These are phyloP conservation scores for Antheraea mylitta DNA, from an alignment of 1,140 invertebrate genomes.

Conservation along the genomic window DNA sequence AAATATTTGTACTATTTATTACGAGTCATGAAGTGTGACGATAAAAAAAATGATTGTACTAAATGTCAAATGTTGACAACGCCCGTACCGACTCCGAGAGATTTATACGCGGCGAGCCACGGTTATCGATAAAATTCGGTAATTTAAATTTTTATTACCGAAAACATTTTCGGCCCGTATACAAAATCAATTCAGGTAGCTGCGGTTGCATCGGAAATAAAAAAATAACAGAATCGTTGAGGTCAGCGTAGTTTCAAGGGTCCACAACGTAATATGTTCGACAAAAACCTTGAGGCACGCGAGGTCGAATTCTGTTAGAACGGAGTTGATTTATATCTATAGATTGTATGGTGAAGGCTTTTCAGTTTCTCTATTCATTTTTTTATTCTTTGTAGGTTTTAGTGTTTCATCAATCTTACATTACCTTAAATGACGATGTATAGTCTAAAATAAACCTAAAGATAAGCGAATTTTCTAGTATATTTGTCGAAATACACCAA, in stretches of 20 bases:
- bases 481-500: too few species aligned
- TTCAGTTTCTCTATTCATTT: too few species aligned
- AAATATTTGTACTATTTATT: background rate
- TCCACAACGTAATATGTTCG: background rate
- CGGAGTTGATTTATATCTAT: too few species aligned
- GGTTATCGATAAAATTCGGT: slow-evolving; percentile 11
- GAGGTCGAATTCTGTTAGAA: background rate
- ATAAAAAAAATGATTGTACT: background rate
- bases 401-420: too few species aligned
- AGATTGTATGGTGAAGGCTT: too few species aligned
- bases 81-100: slow-evolving; percentile 9
- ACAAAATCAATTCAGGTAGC: slow-evolving; percentile 57
- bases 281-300: too few species aligned
- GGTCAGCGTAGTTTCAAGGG: background rate
- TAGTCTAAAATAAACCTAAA: too few species aligned
- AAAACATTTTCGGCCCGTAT: slow-evolving; percentile 59
- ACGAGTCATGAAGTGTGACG: background rate
- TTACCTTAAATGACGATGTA: too few species aligned
- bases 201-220: slow-evolving; percentile 35
- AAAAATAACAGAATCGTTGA: background rate
- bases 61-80: background rate
- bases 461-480: too few species aligned
- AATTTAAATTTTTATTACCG: slow-evolving; percentile 32
- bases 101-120: slow-evolving; percentile 41
- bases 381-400: too few species aligned